Conservation (phyloP, 2,113 vertebrate species). For the Malurus elegans region DNA sequence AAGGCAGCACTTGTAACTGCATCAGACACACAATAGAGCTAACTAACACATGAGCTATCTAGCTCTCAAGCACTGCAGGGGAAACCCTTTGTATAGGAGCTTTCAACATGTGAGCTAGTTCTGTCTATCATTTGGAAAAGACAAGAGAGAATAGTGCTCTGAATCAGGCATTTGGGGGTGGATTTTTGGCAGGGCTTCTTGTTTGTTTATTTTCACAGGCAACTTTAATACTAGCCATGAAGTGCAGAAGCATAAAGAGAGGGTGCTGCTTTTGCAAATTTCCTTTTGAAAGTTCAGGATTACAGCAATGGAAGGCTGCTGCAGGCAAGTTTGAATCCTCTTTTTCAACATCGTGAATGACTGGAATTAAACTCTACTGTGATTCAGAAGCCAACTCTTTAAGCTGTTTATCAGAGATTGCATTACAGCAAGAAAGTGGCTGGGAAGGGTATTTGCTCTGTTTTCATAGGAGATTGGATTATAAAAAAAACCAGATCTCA, state of each 20-base stretch:
- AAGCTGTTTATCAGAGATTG: constrained; percentile 57
- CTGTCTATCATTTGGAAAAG: constrained; percentile 29
- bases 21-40: constrained; percentile 31
- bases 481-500: neutral
- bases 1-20: constrained; percentile 33
- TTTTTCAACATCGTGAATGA: neutral
- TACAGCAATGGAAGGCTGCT: constrained; percentile 25
- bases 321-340: constrained; percentile 48
- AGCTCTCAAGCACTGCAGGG: constrained; percentile 10
- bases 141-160: neutral
- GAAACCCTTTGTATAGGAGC: neutral
- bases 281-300: constrained; percentile 33
- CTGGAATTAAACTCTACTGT: constrained; percentile 37
- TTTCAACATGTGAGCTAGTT: constrained; percentile 28
- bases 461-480: constrained; percentile 24
- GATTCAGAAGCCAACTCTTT: constrained; percentile 28
- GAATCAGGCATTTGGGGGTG: neutral
- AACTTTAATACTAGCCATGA: neutral
- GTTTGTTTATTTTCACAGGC: constrained; percentile 11
- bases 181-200: constrained; percentile 19
- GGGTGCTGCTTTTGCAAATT: neutral
- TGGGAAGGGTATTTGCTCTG: constrained; percentile 23
- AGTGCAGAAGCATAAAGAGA: neutral
- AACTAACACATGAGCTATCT: neutral
- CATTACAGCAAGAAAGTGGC: constrained; percentile 29